These are phyloP conservation scores for Gallinago nigripennis DNA, from an alignment of 2,797 vertebrate species.

Conservation along the genomic window DNA sequence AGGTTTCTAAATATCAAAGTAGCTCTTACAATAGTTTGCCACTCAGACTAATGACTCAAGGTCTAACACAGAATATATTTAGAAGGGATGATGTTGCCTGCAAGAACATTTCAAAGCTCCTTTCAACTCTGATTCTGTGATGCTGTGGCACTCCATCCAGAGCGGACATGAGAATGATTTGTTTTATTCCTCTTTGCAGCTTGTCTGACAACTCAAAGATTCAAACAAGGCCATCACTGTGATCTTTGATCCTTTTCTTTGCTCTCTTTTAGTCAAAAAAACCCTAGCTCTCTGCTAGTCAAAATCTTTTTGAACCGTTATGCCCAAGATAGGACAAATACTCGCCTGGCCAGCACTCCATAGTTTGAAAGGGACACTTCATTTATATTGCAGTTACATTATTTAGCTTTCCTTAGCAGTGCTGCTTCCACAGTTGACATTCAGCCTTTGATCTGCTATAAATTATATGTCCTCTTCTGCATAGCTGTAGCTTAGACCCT, in stretches of 20 bases:
- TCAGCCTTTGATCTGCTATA: not conserved
- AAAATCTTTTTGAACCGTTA: not conserved
- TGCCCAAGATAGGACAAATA: not conserved
- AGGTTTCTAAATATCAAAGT: not conserved
- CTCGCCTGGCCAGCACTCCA: not conserved
- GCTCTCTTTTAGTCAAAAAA: not conserved
- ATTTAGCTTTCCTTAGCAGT: not conserved
- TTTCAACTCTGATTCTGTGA: not conserved
- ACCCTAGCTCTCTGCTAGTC: not conserved
- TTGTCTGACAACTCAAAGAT: not conserved
- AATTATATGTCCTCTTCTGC: not conserved
- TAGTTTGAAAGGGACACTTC: not conserved
- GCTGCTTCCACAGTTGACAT: not conserved
- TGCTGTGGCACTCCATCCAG: not conserved
- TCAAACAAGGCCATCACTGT: not conserved
- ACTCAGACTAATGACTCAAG: not conserved
- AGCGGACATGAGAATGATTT: not conserved
- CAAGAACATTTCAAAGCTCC: not conserved
- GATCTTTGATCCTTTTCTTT: not conserved
- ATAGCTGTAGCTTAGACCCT: not conserved
- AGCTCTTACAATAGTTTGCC: not conserved
- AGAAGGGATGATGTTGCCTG: not conserved
- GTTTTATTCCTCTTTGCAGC: not conserved
- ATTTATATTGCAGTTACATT: not conserved
- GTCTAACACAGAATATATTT: not conserved